Base-by-base conservation (phyloP, 1,140 invertebrate genomes). In the Sarcophaga peregrina region DNA sequence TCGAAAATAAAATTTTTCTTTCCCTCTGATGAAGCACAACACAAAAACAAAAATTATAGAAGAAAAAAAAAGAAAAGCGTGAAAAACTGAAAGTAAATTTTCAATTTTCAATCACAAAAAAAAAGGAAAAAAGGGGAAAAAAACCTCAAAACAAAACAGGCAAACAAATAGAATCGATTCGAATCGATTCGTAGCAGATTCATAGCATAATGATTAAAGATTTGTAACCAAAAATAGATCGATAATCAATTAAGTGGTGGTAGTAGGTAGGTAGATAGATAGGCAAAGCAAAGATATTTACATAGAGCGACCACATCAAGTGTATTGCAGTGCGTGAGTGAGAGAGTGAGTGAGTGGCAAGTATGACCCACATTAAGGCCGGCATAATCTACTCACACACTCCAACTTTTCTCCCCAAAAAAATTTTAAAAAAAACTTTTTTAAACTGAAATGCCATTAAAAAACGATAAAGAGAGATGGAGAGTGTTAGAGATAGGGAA, bases 171-270 rank as follows among this genome's bases (percentile, higher is more conserved):
- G 17, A 68, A 68, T 20, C 62, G 25, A 37, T 37, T 37, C 25
- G 1, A 37, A 37, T 37, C n/a, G 25, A 37, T 37, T 37, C 25
- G 25, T 37, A 37, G 25, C 25, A 37, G 25, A 37, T 2, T 37
- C 25, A 37, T 37, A 37, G 25, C 62, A 20, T 10, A 68, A 68
- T 68, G 62, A 68, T 68, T 68, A 20, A 68, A n/a, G n/a, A 68
- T 68, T 37, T 37, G 25, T 37, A 37, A 2, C 62, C 20, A 68
- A 20, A 68, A 68, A 68, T 68, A 68, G 62, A 8, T 37, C 25
- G 25, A 37, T 58, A 20, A 68, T 68, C 62, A 68, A 68, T 68
- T 68, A 68, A 68, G n/a, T 68, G n/a, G 62, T 20, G 62, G 20
- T 37, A 37, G 25, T 37, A 37, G 25, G 1, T 4, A 37, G 25